A percentile compares a stretch with the other conserved stretches of the same genome.
These are phyloP conservation scores for Dendrocopos noguchii DNA, from an alignment of 2,113 vertebrate genomes.

Conservation along the genomic window DNA sequence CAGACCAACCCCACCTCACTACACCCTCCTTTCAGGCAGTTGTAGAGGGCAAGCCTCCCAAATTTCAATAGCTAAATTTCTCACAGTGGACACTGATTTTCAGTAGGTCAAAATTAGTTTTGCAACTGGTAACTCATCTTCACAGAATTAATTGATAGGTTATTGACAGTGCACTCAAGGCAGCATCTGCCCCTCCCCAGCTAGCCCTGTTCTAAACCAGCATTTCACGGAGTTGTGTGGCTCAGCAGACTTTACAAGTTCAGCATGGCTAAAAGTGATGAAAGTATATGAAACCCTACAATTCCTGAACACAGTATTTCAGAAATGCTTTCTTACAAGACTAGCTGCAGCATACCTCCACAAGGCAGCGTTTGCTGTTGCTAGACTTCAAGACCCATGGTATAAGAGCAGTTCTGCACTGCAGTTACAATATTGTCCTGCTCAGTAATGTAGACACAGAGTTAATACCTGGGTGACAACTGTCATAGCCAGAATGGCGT, in stretches of 20 bases:
- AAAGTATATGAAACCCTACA: background rate
- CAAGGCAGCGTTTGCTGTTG: background rate
- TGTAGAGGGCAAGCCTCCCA: no score
- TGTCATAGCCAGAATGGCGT: background rate
- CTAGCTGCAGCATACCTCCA: background rate
- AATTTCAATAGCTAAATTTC: background rate
- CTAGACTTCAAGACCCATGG: background rate
- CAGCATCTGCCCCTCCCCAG: background rate
- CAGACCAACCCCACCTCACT: no score
- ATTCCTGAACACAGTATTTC: background rate
- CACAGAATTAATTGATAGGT: background rate
- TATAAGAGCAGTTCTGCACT: background rate
- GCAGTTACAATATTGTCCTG: accelerated
- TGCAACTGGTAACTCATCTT: background rate
- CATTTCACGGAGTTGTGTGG: background rate
- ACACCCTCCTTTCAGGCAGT: no score
- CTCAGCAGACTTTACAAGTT: background rate
- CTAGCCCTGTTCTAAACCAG: background rate
- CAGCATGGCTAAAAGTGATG: accelerated
- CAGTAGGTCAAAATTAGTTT: background rate
- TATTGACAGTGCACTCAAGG: accelerated
- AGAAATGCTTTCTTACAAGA: background rate
- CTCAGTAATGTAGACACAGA: accelerated
- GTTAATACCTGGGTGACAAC: accelerated
- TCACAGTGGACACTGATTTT: background rate